Conservation (phyloP, 2,797 vertebrate species). For the Semotilus atromaculatus region DNA sequence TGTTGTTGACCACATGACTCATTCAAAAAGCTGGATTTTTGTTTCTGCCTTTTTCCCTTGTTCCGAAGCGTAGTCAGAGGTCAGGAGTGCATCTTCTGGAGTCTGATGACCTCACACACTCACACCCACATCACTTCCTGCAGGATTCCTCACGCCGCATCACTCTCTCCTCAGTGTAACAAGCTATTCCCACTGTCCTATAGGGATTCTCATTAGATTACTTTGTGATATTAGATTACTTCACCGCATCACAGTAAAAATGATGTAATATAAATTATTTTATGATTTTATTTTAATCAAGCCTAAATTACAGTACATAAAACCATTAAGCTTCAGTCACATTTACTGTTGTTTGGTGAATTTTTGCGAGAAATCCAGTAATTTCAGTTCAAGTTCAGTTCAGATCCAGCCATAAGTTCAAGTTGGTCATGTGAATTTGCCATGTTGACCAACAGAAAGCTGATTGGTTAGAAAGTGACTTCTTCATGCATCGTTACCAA, state of each 20-base stretch:
- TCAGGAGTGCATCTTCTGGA: conserved; percentile 34
- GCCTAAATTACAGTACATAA: neutral
- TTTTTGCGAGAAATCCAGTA: too few species aligned
- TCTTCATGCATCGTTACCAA: neutral
- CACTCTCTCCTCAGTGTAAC: conserved; percentile 25
- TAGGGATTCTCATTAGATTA: neutral
- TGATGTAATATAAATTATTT: neutral
- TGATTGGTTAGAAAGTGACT: neutral
- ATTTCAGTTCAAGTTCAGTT: neutral
- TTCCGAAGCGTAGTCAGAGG: conserved; percentile 41
- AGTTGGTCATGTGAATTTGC: neutral
- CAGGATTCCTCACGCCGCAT: conserved; percentile 47
- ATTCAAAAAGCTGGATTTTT: neutral
- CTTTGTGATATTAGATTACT: neutral
- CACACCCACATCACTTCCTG: conserved; percentile 51
- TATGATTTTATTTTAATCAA: neutral
- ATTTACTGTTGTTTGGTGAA: neutral
- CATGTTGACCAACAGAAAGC: neutral
- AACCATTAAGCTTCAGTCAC: neutral
- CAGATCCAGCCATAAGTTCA: too few species aligned
- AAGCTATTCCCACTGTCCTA: neutral
- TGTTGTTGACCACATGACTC: conserved; percentile 24
- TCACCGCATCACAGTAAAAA: neutral
- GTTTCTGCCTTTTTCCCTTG: conserved; percentile 12
- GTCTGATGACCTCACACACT: conserved; percentile 49